Evolutionary conservation across 2,888 invertebrate genomes (phyloP), one percentile per base, ranked within the genome.

Genomic region (Dasysyrphus albostriatus): DNA sequence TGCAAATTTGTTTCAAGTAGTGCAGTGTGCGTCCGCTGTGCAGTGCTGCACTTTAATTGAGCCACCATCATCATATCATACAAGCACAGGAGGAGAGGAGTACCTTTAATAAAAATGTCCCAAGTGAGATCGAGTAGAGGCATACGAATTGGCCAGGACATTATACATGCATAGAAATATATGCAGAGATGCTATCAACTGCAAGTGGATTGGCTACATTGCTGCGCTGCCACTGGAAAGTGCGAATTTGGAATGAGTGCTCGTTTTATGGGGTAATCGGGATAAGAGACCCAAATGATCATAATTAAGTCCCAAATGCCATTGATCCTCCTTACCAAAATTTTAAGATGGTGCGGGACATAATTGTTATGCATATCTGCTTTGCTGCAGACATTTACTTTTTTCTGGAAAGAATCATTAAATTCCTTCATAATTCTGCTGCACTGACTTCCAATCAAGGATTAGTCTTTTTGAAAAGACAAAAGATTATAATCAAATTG

Each of bases 171-270:
- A 72, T 7, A 29, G n/a, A n/a, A n/a, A 73, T 16, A 58, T 34
- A 34, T 16, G 39, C 39, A 47, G 10, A 63, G 16, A 32, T 44
- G 34, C n/a, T 6, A 51, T 51, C 34, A 37, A 24, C 19, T 59
- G 77, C 61, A 80, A 67, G 73, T 85, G 78, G 78, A 87, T 83
- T 82, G 73, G 77, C 42, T 69, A 42, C 24, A 61, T 44, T 56
- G 67, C 14, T 51, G 7, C 54, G 67, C 14, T 51, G 7, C 54
- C 29, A 32, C 29, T 54, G 39, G 67, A 65, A 78, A 82, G 87
- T 87, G 87, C 74, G 87, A 87, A 74, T 75, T 82, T 87, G 58
- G 61, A 85, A 85, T 81, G 76, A 63, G 56, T 69, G 65, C n/a
- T n/a, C 70, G 69, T 61, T 78, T 83, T 29, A 83, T 83, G 76